Percentiles rank a stretch among this genome's conserved stretches.
Evolutionary conservation across 2,113 vertebrate genomes (phyloP).

Genomic region (Opisthocomus hoazin): DNA sequence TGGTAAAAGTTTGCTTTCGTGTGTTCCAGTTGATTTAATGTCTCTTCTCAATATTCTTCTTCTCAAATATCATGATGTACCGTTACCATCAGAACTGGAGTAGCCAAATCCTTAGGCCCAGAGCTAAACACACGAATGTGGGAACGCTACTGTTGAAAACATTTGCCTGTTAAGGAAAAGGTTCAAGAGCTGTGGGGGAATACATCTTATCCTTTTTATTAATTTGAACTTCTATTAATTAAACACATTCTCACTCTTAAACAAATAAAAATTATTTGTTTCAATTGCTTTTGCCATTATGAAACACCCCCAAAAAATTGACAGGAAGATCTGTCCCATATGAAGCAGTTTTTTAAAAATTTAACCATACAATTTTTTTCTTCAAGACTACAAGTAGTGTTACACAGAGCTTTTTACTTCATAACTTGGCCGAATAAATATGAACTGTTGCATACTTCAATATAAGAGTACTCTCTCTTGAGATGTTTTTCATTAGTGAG

Average conservation of each 20-base stretch:
- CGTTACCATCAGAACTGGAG: background rate
- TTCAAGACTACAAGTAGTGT: background rate
- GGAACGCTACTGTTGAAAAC: background rate
- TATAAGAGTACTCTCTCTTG: background rate
- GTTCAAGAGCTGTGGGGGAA: background rate
- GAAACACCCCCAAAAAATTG: accelerated
- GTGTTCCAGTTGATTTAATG: background rate
- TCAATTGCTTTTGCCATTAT: background rate
- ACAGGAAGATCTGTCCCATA: background rate
- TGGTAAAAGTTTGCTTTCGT: background rate
- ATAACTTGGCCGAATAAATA: background rate
- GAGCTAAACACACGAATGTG: background rate
- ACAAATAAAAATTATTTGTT: background rate
- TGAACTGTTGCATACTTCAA: background rate
- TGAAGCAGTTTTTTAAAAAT: background rate
- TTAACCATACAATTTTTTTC: background rate
- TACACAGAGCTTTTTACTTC: background rate
- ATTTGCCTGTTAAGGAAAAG: background rate
- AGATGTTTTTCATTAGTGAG: background rate
- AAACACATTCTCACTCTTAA: background rate
- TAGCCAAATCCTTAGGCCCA: background rate
- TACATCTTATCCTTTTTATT: background rate
- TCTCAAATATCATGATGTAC: background rate
- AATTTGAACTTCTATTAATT: background rate
- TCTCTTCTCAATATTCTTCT: background rate